Evolutionary conservation across 2,888 invertebrate genomes (phyloP), one percentile per base, ranked within the genome.

Genomic region (Cephus pulcher): DNA sequence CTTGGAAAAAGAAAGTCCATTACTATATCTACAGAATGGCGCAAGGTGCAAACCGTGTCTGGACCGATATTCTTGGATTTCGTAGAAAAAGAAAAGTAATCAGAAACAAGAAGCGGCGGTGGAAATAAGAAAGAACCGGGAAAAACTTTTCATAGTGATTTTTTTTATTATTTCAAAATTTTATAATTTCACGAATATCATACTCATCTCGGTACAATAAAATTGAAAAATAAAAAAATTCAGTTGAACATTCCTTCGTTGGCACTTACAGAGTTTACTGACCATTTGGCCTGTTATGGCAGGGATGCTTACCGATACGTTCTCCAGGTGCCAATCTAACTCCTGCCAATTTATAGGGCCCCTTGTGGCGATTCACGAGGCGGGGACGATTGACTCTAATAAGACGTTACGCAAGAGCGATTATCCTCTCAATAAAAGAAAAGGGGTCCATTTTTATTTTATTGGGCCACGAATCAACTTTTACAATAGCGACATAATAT

Each of bases 1-100:
- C 82, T 82, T 82, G 82, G 82, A 80, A 82, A 82, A 82, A 80
- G 82, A 82, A 82, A 82, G 82, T 82, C 56, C 9, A 56, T 56
- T 23, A 56, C 56, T 23, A 2, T 56, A 23, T 56, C 56, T 15
- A 23, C 23, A 23, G 23, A 56, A 23, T 56, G 56, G 23, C 56
- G 56, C 56, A 23, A 56, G 56, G 23, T 56, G 56, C 23, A 56
- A 56, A 56, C 23, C 56, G 56, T 56, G 56, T 56, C 56, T 9
- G 56, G 56, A 23, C 15, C 2, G 56, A 56, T 23, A 56, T 56
- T 56, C 56, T 56, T 23, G 56, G 23, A 35, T 56, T 23, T 9
- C 23, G 56, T 56, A 15, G 23, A 56, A 56, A 56, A 56, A 1
- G 0, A 56, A 23, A 56, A 56, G 56, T 15, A 56, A 56, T 23